Evolutionary conservation across 2,113 vertebrate species (phyloP).

Genomic region (Mesembrinibis cayennensis): DNA sequence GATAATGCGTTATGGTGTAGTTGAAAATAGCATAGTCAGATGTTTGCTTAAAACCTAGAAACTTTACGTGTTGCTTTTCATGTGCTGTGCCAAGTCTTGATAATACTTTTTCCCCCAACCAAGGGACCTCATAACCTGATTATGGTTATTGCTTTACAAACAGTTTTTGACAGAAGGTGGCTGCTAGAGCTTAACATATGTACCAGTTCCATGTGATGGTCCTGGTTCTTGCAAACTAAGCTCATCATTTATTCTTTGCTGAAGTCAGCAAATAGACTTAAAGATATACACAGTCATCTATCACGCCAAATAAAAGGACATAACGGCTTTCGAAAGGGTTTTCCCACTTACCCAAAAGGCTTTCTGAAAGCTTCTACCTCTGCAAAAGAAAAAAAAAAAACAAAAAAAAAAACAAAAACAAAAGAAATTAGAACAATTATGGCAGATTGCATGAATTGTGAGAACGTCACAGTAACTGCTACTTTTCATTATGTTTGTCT

Average conservation of each 20-base stretch:
- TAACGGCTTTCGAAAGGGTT: conserved; percentile 93
- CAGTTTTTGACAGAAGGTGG: conserved; percentile 88
- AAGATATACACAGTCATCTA: conserved; percentile 94
- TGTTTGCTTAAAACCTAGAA: conserved; percentile 92
- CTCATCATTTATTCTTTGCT: conserved; percentile 91
- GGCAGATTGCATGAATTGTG: conserved; percentile 95
- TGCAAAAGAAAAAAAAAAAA: conserved; percentile 85
- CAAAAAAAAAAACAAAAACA: conserved; percentile 57
- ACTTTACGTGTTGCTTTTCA: conserved; percentile 89
- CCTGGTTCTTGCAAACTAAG: conserved; percentile 90
- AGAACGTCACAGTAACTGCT: conserved; percentile 91
- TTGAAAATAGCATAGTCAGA: conserved; percentile 83
- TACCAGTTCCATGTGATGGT: conserved; percentile 82
- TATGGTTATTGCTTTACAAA: conserved; percentile 93
- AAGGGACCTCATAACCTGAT: conserved; percentile 90
- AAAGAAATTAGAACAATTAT: conserved; percentile 91
- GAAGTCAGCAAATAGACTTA: conserved; percentile 95
- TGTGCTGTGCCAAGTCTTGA: conserved; percentile 91
- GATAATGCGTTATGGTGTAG: conserved; percentile 82
- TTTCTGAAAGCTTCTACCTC: conserved; percentile 99
- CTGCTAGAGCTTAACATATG: conserved; percentile 86
- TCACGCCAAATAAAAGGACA: conserved; percentile 98
- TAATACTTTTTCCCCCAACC: conserved; percentile 87
- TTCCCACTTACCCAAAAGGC: conserved; percentile 97
- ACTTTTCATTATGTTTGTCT: conserved; percentile 90